Base-by-base conservation (phyloP, 2,113 vertebrate genomes). In the Aldabrachelys gigantea region DNA sequence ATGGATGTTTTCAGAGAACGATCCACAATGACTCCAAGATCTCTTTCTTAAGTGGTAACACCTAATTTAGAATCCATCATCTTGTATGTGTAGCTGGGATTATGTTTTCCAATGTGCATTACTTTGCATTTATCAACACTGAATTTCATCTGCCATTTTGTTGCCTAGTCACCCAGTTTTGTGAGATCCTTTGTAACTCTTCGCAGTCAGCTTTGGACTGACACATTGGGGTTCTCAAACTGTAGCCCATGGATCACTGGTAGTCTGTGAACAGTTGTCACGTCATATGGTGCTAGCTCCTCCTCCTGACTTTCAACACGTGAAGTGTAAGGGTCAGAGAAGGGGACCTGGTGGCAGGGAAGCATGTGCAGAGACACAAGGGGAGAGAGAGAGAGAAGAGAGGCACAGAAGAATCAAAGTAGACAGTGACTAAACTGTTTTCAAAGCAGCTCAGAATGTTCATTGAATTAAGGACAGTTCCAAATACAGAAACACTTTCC, bases 331-430 rank as follows among this genome's bases (percentile, higher is more conserved):
- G 44, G 25, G 75, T 29, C 50, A 27, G 47, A 89, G 54, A 91
- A 90, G 22, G 5, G 16, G 62, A 69, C 31, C n/a, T 16, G 35
- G n/a, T 59, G 86, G 9, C 25, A 93, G n/a, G 95, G 81, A 87
- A 92, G 49, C 75, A 89, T n/a, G 44, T 4, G 75, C 10, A 85
- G 52, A 85, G 89, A 10, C 82, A 13, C 17, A 92, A 93, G 69
- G 89, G 27, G 90, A 94, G 87, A 87, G 88, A 94, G 84, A 85
- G 88, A 97, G 84, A 95, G 47, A 5, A 3, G 82, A 6, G 59
- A 85, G 53, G 54, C 9, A 47, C 10, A 50, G 29, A 80, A 16
- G 1, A 44, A 27, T 78, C 27, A 27, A 16, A 47, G 24, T 16
- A 27, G 44, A 49, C 9, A 22, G 22, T 10, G 24, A 5, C 4